A percentile compares a stretch with the other conserved stretches of the same genome.
Evolutionary conservation across 2,797 vertebrate species (phyloP).

Genomic region (Pteropus rufus): DNA sequence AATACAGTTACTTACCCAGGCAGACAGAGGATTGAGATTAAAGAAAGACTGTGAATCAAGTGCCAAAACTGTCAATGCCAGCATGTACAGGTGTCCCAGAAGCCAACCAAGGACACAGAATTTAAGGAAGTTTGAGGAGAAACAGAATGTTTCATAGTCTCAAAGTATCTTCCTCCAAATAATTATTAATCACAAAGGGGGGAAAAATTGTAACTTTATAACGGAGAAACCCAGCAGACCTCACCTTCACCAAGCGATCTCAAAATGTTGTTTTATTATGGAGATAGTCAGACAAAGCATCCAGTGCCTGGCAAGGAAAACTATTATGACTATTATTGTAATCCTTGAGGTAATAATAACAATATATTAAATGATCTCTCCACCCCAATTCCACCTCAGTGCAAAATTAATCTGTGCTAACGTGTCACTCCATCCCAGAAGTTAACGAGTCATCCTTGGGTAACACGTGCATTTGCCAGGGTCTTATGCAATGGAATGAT

Average conservation of each 20-base stretch:
- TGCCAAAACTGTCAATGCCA: not conserved
- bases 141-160: not conserved
- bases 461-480: not conserved
- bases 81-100: not conserved
- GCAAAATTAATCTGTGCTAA: not conserved
- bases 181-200: not conserved
- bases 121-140: not conserved
- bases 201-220: not conserved
- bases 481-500: not conserved
- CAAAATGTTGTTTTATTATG: not conserved
- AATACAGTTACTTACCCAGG: not conserved
- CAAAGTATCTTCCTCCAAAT: not conserved
- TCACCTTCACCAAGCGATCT: not conserved
- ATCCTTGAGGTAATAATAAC: not conserved
- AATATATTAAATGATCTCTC: not conserved
- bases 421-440: not conserved
- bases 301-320: not conserved
- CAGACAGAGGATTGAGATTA: not conserved
- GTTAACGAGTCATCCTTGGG: not conserved
- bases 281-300: not conserved
- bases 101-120: not conserved
- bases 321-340: not conserved
- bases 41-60: not conserved
- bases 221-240: not conserved
- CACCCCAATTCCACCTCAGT: not conserved